A percentile compares a stretch with the other conserved stretches of the same genome.
Evolutionary conservation across 2,113 vertebrate genomes (phyloP).

Genomic region (Pao palembangensis): DNA sequence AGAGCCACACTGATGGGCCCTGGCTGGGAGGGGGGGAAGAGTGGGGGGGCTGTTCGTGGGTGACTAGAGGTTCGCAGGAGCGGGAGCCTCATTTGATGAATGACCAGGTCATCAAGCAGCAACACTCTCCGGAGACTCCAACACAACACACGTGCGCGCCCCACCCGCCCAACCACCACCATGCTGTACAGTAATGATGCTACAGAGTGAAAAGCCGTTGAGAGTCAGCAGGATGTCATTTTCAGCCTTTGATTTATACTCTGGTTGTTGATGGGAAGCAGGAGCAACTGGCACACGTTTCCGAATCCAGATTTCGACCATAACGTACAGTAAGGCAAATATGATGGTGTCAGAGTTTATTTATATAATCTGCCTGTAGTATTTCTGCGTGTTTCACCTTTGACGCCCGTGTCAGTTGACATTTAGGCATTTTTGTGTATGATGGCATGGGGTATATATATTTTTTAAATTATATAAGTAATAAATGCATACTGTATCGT

Average conservation of each 20-base stretch:
- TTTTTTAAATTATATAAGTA: no score
- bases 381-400: not conserved
- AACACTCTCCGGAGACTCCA: constrained; percentile 40
- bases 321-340: constrained; percentile 5
- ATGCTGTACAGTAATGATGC: constrained; percentile 31
- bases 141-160: constrained; percentile 31
- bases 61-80: constrained; percentile 39
- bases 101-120: constrained; percentile 63
- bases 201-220: constrained; percentile 19
- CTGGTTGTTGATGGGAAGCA: constrained; percentile 53
- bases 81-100: constrained; percentile 52
- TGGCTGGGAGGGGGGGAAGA: not conserved
- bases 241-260: constrained; percentile 34
- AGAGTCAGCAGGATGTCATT: constrained; percentile 29
- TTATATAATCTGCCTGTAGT: constrained; percentile 9
- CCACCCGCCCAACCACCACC: constrained; percentile 9
- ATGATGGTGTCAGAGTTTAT: constrained; percentile 23
- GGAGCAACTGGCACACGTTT: constrained; percentile 43
- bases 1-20: constrained; percentile 45
- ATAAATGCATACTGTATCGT: no score
- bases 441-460: no score
- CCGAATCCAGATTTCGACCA: constrained; percentile 2
- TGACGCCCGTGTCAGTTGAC: not conserved
- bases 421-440: not conserved
- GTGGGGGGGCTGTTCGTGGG: not conserved